Evolutionary conservation across 2,797 vertebrate species (phyloP).

Genomic region (Helarctos malayanus): DNA sequence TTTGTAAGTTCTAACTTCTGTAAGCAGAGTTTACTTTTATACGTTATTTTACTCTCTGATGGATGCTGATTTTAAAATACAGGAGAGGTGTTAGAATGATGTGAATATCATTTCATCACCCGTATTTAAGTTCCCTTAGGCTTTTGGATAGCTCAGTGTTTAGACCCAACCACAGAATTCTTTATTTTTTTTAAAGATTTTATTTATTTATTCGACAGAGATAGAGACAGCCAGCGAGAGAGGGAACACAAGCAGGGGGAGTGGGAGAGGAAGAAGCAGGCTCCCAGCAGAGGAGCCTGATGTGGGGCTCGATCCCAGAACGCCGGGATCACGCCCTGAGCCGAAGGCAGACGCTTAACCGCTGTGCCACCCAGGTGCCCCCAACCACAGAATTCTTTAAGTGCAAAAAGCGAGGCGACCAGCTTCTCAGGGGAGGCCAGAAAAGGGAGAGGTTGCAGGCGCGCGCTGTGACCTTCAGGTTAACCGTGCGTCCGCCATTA

Average conservation of each 20-base stretch:
- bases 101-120: neutral
- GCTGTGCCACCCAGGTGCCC: too few species aligned
- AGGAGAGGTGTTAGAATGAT: constrained; percentile 19
- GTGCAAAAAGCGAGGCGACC: neutral
- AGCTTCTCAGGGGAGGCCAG: neutral
- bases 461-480: neutral
- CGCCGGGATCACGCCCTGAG: too few species aligned
- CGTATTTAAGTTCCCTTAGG: constrained; percentile 18
- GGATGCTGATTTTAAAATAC: neutral
- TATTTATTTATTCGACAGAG: too few species aligned
- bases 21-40: constrained; percentile 1
- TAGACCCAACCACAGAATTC: neutral
- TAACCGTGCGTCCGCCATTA: neutral
- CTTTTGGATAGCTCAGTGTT: constrained; percentile 42
- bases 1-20: neutral
- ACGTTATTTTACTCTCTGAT: neutral
- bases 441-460: neutral
- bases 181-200: neutral
- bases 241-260: too few species aligned
- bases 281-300: too few species aligned
- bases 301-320: too few species aligned
- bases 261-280: too few species aligned
- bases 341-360: too few species aligned
- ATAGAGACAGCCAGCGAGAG: too few species aligned
- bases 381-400: neutral